Percentiles rank a stretch among this genome's conserved stretches.
phyloP scores from a whole-genome alignment of 2,888 invertebrate species.

The Eupithecia abbreviata region DNA sequence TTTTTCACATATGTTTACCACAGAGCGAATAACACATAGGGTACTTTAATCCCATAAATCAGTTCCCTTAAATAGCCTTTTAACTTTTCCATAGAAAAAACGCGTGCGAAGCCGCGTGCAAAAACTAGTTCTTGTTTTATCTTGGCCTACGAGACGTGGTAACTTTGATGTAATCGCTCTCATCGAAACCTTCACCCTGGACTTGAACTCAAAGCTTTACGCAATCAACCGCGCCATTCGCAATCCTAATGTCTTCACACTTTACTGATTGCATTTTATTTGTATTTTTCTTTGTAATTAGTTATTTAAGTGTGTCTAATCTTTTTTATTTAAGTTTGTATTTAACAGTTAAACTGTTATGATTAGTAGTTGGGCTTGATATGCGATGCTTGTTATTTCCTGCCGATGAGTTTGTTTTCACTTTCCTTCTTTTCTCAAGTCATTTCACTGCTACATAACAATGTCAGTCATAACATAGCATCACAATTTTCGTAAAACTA shows the following conservation, averaged over 20 bases:
- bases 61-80: neutral
- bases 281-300: neutral
- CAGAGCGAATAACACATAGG: too few species aligned
- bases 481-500: neutral
- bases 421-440: neutral
- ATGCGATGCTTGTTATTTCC: conserved; percentile 8
- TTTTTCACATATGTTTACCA: neutral
- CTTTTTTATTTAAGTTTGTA: neutral
- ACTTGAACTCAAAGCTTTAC: conserved; percentile 77
- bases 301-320: neutral
- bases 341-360: neutral
- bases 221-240: conserved; percentile 70
- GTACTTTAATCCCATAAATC: neutral
- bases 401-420: neutral
- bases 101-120: neutral
- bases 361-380: neutral
- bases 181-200: conserved; percentile 77
- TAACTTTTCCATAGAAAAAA: neutral
- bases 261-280: conserved; percentile 34
- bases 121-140: neutral
- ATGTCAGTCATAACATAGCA: neutral
- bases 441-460: conserved; percentile 6
- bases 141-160: conserved; percentile 2
- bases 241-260: conserved; percentile 51
- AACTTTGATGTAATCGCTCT: conserved; percentile 41